phyloP scores from a whole-genome alignment of 2,888 invertebrate species.

The Alloscopus bannaensis region DNA sequence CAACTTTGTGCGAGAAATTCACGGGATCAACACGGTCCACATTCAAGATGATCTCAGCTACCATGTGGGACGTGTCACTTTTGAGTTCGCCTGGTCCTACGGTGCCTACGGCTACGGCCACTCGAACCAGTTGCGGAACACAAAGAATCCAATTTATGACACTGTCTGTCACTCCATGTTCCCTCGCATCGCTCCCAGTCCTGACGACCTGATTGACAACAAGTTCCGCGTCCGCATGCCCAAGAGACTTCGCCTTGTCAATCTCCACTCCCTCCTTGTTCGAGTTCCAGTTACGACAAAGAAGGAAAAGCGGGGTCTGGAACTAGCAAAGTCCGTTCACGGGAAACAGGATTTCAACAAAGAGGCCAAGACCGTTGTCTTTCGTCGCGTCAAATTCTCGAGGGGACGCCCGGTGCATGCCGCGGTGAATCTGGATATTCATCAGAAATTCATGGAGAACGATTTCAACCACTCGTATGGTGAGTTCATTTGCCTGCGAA shows the following conservation, averaged over 20 bases:
- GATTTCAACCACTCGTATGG: conserved; percentile 70
- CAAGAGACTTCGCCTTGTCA: conserved; percentile 56
- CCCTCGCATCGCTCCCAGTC: conserved; percentile 58
- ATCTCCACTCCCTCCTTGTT: conserved; percentile 59
- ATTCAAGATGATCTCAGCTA: conserved; percentile 60
- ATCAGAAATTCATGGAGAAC: conserved; percentile 67
- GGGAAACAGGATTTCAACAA: conserved; percentile 25
- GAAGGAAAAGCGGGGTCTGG: not conserved
- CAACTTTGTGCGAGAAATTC: conserved; percentile 61
- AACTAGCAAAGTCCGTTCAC: not conserved
- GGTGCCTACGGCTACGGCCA: conserved; percentile 67
- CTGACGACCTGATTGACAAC: conserved; percentile 62
- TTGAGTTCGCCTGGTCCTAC: conserved; percentile 67
- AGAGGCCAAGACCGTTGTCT: conserved; percentile 54
- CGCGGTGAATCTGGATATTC: conserved; percentile 67
- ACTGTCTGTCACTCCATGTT: conserved; percentile 67
- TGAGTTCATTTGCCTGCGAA: conserved; percentile 65
- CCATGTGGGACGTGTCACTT: conserved; percentile 54
- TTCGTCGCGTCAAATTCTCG: conserved; percentile 62
- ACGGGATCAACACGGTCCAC: conserved; percentile 55
- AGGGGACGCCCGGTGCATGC: conserved; percentile 63
- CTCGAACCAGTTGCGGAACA: conserved; percentile 66
- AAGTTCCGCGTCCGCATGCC: conserved; percentile 58
- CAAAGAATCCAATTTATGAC: conserved; percentile 56
- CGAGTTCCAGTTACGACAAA: conserved; percentile 15